Percentiles rank a stretch among this genome's conserved stretches.
phyloP scores from a whole-genome alignment of 2,797 vertebrate genomes.

The Stomatorhinus walkeri region DNA sequence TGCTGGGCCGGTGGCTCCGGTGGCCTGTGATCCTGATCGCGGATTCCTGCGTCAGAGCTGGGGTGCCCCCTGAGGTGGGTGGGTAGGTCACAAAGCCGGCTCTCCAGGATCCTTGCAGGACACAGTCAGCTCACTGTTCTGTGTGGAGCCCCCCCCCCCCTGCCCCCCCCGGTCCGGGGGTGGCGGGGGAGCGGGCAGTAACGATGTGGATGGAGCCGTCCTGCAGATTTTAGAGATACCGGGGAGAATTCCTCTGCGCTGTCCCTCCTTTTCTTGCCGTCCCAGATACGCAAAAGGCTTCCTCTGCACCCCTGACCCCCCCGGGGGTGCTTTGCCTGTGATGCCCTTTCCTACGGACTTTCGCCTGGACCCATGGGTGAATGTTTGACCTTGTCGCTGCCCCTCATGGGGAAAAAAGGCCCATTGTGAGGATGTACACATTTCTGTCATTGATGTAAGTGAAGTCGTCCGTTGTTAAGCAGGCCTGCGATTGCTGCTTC shows the following conservation, averaged over 20 bases:
- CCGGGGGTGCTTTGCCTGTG: conserved; percentile 31
- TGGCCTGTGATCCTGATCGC: not conserved
- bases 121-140: conserved; percentile 64
- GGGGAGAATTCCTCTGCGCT: conserved; percentile 41
- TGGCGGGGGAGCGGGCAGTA: conserved; percentile 37
- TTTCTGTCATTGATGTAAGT: conserved; percentile 5
- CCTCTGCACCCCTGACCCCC: conserved; percentile 25
- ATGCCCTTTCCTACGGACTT: conserved; percentile 34
- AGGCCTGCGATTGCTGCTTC: not conserved
- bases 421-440: not conserved
- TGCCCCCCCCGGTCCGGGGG: conserved; percentile 40
- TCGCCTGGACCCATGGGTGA: conserved; percentile 42
- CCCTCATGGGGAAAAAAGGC: not conserved
- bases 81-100: conserved; percentile 58
- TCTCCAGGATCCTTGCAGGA: conserved; percentile 54
- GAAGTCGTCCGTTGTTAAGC: not conserved
- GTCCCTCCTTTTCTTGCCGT: conserved; percentile 36
- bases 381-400: not conserved
- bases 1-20: not conserved
- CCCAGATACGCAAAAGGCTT: conserved; percentile 36
- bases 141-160: conserved; percentile 57
- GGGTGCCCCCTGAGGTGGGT: conserved; percentile 33
- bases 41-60: not conserved
- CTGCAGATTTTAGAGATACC: conserved; percentile 68
- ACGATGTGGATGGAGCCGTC: conserved; percentile 45